Base-by-base conservation (phyloP, 1,140 invertebrate species). In the Listronotus oregonensis region DNA sequence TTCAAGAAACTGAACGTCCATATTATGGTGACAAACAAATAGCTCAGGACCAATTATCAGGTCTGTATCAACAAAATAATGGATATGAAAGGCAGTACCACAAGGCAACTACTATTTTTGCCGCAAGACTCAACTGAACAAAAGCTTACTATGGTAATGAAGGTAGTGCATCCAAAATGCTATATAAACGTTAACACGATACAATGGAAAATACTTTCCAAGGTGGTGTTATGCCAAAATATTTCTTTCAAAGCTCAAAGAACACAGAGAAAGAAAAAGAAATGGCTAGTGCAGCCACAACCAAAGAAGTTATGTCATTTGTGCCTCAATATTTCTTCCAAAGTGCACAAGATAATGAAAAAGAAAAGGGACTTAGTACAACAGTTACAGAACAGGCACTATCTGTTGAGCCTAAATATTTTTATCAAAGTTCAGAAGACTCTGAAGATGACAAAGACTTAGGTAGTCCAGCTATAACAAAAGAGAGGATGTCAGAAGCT, bases 141-240 rank as follows among this genome's bases (percentile, higher is more conserved):
- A n/a, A n/a, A 42, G 18, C 57, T 21, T 57, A 57, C 15, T 58
- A 58, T 43, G 17, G 31, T 15, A 31, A 21, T 4, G 11, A 39
- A 37, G 40, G 56, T 18, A 56, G 14, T 14, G 27, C 52, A 11
- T 18, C 37, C 6, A 6, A 12, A 39, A 34, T 40, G 51, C 55
- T 21, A 51, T 17, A 39, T 56, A 6, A 52, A 46, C n/a, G 43
- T 46, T 7, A 50, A 65, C 31, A 58, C 21, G 54, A 58, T 0
- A 21, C 57, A 18, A 65, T 65, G 63, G 49, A 12, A 57, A 52
- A 37, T 65, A 65, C 57, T 65, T 58, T 51, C 18, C 18, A 47
- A 34, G 6, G 63, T 15, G 55, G 63, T 6, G 54, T 44, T 5
- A 43, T 58, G 54, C 54, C 63, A 5, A 50, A 46, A 17, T 27